Evolutionary conservation across 2,888 invertebrate species (phyloP), one percentile per base, ranked within the genome.

Genomic region (Graphium colonna): DNA sequence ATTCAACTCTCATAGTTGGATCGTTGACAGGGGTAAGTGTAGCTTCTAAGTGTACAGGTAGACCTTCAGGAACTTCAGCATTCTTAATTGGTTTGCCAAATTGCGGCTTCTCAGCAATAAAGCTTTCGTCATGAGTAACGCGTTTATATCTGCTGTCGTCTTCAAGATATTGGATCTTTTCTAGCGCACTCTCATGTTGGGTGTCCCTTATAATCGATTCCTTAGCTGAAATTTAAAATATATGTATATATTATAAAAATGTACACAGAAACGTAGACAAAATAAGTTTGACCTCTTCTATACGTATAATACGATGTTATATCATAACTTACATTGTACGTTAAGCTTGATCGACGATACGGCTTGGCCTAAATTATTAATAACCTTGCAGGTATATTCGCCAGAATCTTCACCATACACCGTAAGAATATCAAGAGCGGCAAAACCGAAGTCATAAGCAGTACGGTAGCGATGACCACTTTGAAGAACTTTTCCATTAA

Each of bases 1-100:
- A 99, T 87, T 99, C 98, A 8, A 99, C 97, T 63, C 95, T 94
- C 98, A 99, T 98, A 7, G 97, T 97, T 3, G 99, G 98, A 81
- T 99, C 99, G 70, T 98, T 98, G 33, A 98, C 96, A 0, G 99
- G 99, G 0, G 97, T 97, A 28, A 99, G 89, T 3, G 98, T 98
- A 0, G 97, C 97, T 86, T 98, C 98, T 65, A 98, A 89, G 79
- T 98, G 98, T 53, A 97, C 95, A 50, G 95, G 95, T 57, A 92
- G 92, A 16, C 97, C 97, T 87, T 98, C 98, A 9, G 94, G 91
- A 12, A 96, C 92, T 68, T 95, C 94, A 62, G 95, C 96, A 70
- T 95, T 96, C 72, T 96, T 96, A 63, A 98, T 86, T 5, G 97
- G 96, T 65, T 96, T 93, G 50, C 96, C 96, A 67, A 97, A 97